Percentiles rank a stretch among this genome's conserved stretches.
Conservation (phyloP, 2,888 invertebrate genomes). For the Drepana falcataria region DNA sequence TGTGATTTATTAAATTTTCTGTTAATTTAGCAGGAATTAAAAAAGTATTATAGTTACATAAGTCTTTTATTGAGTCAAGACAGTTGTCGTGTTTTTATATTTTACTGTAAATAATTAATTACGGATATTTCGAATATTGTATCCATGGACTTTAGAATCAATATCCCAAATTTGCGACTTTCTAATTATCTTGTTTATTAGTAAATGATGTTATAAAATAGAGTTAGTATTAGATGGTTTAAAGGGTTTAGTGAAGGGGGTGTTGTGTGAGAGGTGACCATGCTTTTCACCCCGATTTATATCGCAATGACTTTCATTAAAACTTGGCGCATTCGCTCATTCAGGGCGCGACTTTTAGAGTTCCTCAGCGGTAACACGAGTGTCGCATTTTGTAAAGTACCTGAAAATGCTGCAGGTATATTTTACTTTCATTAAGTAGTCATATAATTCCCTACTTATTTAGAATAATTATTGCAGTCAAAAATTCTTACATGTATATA, state of each 20-base stretch:
- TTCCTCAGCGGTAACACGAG: conserved; percentile 78
- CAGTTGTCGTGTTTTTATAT: no score
- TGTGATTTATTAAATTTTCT: no score
- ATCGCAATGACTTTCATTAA: conserved; percentile 90
- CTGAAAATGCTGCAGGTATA: conserved; percentile 71
- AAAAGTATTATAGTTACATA: no score
- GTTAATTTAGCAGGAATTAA: no score
- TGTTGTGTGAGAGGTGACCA: conserved; percentile 40
- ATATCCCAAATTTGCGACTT: no score
- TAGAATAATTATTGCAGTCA: not conserved
- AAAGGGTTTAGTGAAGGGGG: conserved; percentile 8
- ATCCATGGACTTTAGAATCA: conserved; percentile 66
- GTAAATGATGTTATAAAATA: conserved; percentile 13
- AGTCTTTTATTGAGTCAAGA: no score
- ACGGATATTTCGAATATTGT: conserved; percentile 16
- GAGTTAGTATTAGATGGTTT: conserved; percentile 3
- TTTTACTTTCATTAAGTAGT: conserved; percentile 2
- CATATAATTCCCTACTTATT: not conserved
- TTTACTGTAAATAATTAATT: conserved; percentile 20
- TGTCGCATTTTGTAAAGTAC: conserved; percentile 80
- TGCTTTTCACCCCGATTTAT: conserved; percentile 90
- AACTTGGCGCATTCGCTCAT: conserved; percentile 86
- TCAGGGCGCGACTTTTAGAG: conserved; percentile 83
- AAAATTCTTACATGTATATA: no score
- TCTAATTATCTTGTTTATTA: conserved; percentile 16